Percentiles rank a stretch among this genome's conserved stretches.
Evolutionary conservation across 2,113 vertebrate genomes (phyloP).

Genomic region (Geothlypis trichas): DNA sequence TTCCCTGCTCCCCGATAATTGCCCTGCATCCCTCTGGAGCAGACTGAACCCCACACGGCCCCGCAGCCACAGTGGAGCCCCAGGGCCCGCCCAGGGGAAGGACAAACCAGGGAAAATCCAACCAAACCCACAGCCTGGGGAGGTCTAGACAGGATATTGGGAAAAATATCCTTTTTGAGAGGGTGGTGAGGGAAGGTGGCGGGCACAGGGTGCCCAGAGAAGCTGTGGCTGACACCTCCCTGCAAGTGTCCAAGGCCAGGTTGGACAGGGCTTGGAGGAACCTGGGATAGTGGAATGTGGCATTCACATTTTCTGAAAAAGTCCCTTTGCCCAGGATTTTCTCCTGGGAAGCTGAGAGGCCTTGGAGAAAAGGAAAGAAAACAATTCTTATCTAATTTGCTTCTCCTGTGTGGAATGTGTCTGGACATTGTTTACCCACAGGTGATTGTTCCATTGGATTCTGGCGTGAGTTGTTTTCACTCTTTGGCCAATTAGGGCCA

Average conservation of each 20-base stretch:
- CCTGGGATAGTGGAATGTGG: background rate
- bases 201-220: background rate
- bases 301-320: too few species aligned
- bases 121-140: background rate
- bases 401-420: too few species aligned
- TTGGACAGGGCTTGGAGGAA: accelerated
- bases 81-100: background rate
- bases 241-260: background rate
- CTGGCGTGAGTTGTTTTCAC: too few species aligned
- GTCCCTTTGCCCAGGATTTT: too few species aligned
- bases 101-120: background rate
- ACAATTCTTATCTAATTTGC: too few species aligned
- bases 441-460: too few species aligned
- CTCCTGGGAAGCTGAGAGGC: too few species aligned
- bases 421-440: too few species aligned
- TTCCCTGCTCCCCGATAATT: background rate
- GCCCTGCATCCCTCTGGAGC: background rate
- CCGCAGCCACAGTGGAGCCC: background rate
- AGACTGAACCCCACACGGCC: background rate
- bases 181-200: background rate
- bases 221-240: background rate
- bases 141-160: background rate
- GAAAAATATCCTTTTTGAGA: background rate
- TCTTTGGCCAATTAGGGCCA: too few species aligned
- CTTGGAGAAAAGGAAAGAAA: too few species aligned